Evolutionary conservation across 1,140 invertebrate genomes (phyloP).

Genomic region (Asbolus verrucosus): DNA sequence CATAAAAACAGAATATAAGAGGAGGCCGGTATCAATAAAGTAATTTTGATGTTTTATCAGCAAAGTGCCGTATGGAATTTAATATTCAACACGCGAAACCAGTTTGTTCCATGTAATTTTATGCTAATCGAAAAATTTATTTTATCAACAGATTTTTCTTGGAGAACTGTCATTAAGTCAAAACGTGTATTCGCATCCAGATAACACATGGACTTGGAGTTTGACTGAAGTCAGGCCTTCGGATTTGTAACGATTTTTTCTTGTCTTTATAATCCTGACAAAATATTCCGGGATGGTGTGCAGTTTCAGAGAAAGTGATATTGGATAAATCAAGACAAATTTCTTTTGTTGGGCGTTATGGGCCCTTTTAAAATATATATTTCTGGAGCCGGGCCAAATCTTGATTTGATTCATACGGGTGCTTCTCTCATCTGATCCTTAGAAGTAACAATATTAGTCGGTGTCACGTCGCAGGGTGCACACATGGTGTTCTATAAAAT

Average conservation of each 20-base stretch:
- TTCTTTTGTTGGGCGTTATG: not conserved
- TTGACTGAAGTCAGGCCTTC: too few relatives aligned
- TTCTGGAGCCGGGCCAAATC: not conserved
- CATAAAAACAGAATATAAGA: too few relatives aligned
- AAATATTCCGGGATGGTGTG: not conserved
- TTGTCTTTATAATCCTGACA: too few relatives aligned
- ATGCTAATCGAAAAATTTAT: not conserved
- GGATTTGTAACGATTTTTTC: too few relatives aligned
- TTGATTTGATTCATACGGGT: slow-evolving; percentile 1
- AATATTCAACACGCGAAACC: slow-evolving; percentile 4
- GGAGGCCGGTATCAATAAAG: too few relatives aligned
- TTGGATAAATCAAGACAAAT: slow-evolving; percentile 11
- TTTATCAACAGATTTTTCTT: not conserved
- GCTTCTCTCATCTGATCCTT: not conserved
- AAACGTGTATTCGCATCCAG: too few relatives aligned
- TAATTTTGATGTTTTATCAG: too few relatives aligned
- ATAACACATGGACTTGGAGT: too few relatives aligned
- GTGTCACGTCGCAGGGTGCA: too few relatives aligned
- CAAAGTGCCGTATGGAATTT: not conserved
- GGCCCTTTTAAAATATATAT: not conserved
- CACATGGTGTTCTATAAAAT: too few relatives aligned
- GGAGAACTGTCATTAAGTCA: too few relatives aligned
- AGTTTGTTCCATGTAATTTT: slow-evolving; percentile 18
- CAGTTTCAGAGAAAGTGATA: not conserved
- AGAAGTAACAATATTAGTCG: not conserved